A percentile compares a stretch with the other conserved stretches of the same genome.
These are phyloP conservation scores for Ophion slaviceki DNA, from an alignment of 2,888 invertebrate species.

Conservation along the genomic window DNA sequence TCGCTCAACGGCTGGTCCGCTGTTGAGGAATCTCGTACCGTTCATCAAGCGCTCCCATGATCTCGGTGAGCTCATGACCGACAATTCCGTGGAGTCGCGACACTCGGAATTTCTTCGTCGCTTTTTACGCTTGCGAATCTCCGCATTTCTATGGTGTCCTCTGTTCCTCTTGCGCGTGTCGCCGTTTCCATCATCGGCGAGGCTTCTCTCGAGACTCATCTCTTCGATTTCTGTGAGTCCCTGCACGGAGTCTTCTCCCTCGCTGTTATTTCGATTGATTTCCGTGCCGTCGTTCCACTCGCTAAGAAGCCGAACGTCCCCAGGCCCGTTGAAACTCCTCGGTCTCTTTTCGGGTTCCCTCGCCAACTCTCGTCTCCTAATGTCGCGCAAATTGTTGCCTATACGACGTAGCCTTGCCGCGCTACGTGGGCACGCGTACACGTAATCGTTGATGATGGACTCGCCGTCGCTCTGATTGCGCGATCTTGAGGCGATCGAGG, in stretches of 20 bases:
- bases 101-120: conserved; percentile 73
- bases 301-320: background rate
- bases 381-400: conserved; percentile 42
- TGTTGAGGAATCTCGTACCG: conserved; percentile 60
- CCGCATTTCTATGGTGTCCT: conserved; percentile 22
- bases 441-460: conserved; percentile 46
- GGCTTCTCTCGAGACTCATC: conserved; percentile 5
- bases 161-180: conserved; percentile 36
- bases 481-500: conserved; percentile 43
- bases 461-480: conserved; percentile 55
- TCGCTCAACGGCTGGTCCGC: conserved; percentile 42
- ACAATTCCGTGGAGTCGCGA: conserved; percentile 37
- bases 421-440: conserved; percentile 30
- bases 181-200: background rate
- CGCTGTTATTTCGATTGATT: conserved; percentile 52
- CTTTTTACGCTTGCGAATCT: conserved; percentile 70
- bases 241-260: conserved; percentile 39
- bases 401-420: conserved; percentile 1
- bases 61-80: conserved; percentile 59
- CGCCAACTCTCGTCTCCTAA: conserved; percentile 11
- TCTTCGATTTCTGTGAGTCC: conserved; percentile 9
- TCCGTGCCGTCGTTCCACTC: conserved; percentile 16
- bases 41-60: conserved; percentile 64
- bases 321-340: background rate
- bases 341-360: conserved; percentile 27